Conservation (phyloP, 2,888 invertebrate species). For the Spisula subtruncata region DNA sequence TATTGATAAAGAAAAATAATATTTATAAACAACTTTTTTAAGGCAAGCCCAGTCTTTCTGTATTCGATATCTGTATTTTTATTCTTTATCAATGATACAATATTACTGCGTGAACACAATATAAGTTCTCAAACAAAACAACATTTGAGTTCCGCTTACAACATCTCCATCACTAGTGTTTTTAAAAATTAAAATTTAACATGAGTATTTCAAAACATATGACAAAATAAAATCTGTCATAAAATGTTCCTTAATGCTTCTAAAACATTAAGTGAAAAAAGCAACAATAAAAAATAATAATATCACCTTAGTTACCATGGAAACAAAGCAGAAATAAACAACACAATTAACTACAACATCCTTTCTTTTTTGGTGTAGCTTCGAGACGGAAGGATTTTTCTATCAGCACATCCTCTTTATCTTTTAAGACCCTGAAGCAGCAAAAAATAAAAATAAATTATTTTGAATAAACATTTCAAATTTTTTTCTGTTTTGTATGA, state of each 20-base stretch:
- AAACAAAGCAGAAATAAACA: background rate
- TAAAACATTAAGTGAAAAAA: background rate
- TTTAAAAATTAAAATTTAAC: background rate
- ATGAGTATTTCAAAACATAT: background rate
- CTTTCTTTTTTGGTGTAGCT: slow-evolving; percentile 79
- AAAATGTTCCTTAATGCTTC: background rate
- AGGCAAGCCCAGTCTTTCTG: too few relatives aligned
- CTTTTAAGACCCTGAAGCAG: slow-evolving; percentile 85
- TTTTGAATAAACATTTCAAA: too few relatives aligned
- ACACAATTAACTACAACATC: slow-evolving; percentile 80
- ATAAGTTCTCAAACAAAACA: background rate
- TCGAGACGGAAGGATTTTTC: slow-evolving; percentile 86
- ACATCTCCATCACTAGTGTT: background rate
- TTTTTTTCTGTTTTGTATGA: too few relatives aligned
- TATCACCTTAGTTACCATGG: background rate
- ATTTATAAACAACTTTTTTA: too few relatives aligned
- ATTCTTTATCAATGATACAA: too few relatives aligned
- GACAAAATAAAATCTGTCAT: background rate
- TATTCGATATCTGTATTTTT: too few relatives aligned
- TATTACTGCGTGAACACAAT: too few relatives aligned
- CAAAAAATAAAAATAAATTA: background rate
- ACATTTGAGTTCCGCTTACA: background rate
- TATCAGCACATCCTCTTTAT: slow-evolving; percentile 87
- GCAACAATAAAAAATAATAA: too few relatives aligned
- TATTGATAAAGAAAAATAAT: too few relatives aligned